These are phyloP conservation scores for Hyles lineata DNA, from an alignment of 2,888 invertebrate genomes.

Conservation along the genomic window DNA sequence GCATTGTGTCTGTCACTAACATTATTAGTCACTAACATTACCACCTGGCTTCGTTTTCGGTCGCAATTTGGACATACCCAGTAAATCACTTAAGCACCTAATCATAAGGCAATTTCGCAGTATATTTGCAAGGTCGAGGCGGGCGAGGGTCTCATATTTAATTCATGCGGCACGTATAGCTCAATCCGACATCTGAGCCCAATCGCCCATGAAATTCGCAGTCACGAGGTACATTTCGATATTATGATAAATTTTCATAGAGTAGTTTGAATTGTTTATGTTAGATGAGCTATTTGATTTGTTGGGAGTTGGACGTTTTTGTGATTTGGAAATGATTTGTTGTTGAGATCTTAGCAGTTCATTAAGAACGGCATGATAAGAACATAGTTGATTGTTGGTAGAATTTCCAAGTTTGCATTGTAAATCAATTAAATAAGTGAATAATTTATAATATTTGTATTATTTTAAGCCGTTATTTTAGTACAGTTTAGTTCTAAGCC, in stretches of 20 bases:
- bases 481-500: not conserved
- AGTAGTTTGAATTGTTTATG: not conserved
- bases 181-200: constrained; percentile 19
- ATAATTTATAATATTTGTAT: too few species aligned
- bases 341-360: too few species aligned
- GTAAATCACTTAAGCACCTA: not conserved
- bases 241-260: constrained; percentile 13
- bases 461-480: not conserved
- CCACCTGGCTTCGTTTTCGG: too few species aligned
- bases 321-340: not conserved
- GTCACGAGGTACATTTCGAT: constrained; percentile 42
- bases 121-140: constrained; percentile 6
- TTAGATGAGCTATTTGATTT: not conserved
- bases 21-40: too few species aligned
- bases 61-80: too few species aligned
- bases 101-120: constrained; percentile 14
- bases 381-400: too few species aligned
- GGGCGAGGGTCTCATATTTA: constrained; percentile 35
- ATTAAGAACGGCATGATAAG: too few species aligned
- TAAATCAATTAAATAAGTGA: too few species aligned
- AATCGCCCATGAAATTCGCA: constrained; percentile 42
- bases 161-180: constrained; percentile 32
- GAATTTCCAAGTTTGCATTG: too few species aligned
- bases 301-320: not conserved
- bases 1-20: too few species aligned